Evolutionary conservation across 2,113 vertebrate genomes (phyloP).

Genomic region (Athene cunicularia): DNA sequence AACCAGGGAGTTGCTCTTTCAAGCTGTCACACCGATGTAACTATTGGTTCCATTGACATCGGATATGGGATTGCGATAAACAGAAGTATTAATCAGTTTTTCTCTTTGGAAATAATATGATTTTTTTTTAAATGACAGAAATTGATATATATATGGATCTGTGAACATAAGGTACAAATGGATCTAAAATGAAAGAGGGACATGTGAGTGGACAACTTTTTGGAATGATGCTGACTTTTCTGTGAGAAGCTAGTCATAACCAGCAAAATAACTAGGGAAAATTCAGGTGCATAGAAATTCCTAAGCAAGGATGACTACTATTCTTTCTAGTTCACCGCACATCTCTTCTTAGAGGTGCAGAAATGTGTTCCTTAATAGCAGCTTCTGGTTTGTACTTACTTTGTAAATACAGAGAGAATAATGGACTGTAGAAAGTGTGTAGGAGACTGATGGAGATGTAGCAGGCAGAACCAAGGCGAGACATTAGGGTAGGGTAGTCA

Average conservation of each 20-base stretch:
- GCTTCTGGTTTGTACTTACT: neutral
- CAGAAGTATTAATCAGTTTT: neutral
- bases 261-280: neutral
- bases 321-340: neutral
- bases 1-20: neutral
- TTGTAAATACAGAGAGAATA: neutral
- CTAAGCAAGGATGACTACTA: neutral
- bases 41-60: neutral
- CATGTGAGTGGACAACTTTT: neutral
- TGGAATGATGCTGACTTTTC: neutral
- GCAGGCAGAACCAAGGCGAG: neutral
- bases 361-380: neutral
- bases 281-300: neutral
- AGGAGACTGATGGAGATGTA: neutral
- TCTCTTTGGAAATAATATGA: neutral
- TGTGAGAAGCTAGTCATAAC: neutral
- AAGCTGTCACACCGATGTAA: neutral
- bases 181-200: conserved; percentile 27
- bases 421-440: neutral
- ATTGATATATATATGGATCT: neutral
- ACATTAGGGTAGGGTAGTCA: neutral
- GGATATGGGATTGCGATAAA: neutral
- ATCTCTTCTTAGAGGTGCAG: neutral
- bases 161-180: neutral
- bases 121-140: neutral